Conservation (phyloP, 2,888 invertebrate species). For the Pristionchus maxplancki region DNA sequence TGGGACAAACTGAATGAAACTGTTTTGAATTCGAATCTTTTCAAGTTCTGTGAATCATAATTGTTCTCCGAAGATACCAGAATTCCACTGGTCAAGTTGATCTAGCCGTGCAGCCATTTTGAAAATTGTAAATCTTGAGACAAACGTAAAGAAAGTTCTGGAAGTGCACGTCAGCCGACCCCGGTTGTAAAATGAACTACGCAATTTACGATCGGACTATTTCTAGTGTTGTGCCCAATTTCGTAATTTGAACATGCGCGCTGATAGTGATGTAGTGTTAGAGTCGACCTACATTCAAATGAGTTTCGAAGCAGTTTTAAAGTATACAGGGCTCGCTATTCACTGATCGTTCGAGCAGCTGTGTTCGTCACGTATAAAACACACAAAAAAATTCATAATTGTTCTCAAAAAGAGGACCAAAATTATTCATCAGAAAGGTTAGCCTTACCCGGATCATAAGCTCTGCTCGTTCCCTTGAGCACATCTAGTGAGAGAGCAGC, state of each 20-base stretch:
- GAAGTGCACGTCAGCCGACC: background rate
- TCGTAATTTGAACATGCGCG: background rate
- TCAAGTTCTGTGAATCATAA: background rate
- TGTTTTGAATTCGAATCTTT: too few species aligned
- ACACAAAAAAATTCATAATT: too few species aligned
- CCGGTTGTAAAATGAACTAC: background rate
- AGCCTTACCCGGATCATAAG: slow-evolving; percentile 82
- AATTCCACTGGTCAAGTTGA: too few species aligned
- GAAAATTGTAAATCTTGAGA: background rate
- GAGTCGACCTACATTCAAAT: too few species aligned
- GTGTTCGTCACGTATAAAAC: too few species aligned
- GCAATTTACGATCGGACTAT: background rate
- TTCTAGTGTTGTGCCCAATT: background rate
- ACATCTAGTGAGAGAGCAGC: slow-evolving; percentile 84
- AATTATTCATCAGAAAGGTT: background rate
- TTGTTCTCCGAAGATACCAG: background rate
- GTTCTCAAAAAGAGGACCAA: too few species aligned
- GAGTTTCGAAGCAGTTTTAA: background rate
- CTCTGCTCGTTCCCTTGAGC: slow-evolving; percentile 83
- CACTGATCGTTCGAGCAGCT: background rate
- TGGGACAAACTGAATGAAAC: too few species aligned
- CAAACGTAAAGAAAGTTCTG: background rate
- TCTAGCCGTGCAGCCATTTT: too few species aligned
- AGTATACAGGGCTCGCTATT: background rate
- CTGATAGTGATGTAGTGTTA: background rate